Conservation (phyloP, 1,140 invertebrate species). For the Choristoneura fumiferana region DNA sequence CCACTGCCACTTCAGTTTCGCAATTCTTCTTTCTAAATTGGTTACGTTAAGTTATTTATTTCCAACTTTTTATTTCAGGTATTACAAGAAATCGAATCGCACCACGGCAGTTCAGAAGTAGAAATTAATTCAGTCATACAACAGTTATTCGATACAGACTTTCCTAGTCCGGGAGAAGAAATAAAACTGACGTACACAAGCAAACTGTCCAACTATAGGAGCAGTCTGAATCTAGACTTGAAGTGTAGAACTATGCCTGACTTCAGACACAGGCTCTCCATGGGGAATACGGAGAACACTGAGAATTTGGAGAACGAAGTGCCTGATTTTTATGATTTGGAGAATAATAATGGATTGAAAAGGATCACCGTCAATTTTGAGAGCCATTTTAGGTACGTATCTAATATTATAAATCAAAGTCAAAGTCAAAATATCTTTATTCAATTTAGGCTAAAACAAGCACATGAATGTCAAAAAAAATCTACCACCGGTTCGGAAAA, state of each 20-base stretch:
- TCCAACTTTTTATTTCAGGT: conserved; percentile 66
- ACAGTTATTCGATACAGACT: conserved; percentile 80
- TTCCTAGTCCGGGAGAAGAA: conserved; percentile 80
- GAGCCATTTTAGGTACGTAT: conserved; percentile 46
- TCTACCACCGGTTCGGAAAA: too few relatives aligned
- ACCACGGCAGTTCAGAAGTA: conserved; percentile 82
- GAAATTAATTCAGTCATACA: conserved; percentile 79
- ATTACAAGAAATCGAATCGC: conserved; percentile 83
- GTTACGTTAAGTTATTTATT: conserved; percentile 16
- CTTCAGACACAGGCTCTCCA: conserved; percentile 24
- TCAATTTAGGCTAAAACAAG: too few relatives aligned
- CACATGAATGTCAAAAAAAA: too few relatives aligned
- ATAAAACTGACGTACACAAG: conserved; percentile 59
- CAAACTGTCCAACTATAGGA: neutral
- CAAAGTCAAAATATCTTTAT: too few relatives aligned
- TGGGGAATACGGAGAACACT: neutral
- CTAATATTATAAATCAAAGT: too few relatives aligned
- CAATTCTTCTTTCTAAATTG: too few relatives aligned
- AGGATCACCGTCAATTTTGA: conserved; percentile 35
- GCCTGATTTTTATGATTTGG: conserved; percentile 51
- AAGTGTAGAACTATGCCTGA: conserved; percentile 49
- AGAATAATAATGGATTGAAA: conserved; percentile 55
- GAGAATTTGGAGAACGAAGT: conserved; percentile 28
- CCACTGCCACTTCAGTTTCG: too few relatives aligned
- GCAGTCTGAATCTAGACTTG: neutral